These are phyloP conservation scores for Brenthis daphne DNA, from an alignment of 2,888 invertebrate species.

Conservation along the genomic window DNA sequence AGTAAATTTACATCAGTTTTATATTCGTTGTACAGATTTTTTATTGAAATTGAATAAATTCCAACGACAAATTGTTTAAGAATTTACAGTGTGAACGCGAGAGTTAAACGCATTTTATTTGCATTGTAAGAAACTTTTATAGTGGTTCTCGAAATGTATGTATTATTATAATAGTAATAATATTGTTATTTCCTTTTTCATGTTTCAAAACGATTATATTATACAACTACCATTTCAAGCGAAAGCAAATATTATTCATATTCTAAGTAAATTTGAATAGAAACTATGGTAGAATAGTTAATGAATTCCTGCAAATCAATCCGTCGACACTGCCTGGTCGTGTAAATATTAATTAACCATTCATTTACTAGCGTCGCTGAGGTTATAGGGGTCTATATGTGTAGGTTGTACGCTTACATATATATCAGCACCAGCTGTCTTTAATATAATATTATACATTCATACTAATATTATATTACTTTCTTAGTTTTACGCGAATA, in stretches of 20 bases:
- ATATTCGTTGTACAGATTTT: slow-evolving; percentile 46
- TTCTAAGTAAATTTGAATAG: slow-evolving; percentile 32
- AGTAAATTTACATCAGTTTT: slow-evolving; percentile 44
- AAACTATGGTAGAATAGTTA: slow-evolving; percentile 31
- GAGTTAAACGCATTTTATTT: slow-evolving; percentile 20
- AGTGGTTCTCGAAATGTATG: slow-evolving; percentile 7
- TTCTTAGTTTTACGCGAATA: too few species aligned
- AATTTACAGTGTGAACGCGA: slow-evolving; percentile 32
- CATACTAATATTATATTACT: neutral
- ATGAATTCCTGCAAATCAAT: slow-evolving; percentile 35
- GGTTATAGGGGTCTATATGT: neutral
- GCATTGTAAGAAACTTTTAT: slow-evolving; percentile 12
- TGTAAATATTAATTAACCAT: slow-evolving; percentile 35
- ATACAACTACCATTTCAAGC: slow-evolving; percentile 4
- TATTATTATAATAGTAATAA: slow-evolving; percentile 13
- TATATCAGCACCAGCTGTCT: neutral
- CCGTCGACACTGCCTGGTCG: slow-evolving; percentile 22
- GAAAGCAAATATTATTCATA: slow-evolving; percentile 28
- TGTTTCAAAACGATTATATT: slow-evolving; percentile 7
- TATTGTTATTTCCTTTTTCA: neutral
- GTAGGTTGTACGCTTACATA: neutral
- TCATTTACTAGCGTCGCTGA: slow-evolving; percentile 2
- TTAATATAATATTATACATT: neutral
- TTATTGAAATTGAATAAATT: slow-evolving; percentile 67
- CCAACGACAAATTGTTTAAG: slow-evolving; percentile 54